A percentile compares a stretch with the other conserved stretches of the same genome.
phyloP scores from a whole-genome alignment of 2,888 invertebrate species.

The Plutella xylostella region DNA sequence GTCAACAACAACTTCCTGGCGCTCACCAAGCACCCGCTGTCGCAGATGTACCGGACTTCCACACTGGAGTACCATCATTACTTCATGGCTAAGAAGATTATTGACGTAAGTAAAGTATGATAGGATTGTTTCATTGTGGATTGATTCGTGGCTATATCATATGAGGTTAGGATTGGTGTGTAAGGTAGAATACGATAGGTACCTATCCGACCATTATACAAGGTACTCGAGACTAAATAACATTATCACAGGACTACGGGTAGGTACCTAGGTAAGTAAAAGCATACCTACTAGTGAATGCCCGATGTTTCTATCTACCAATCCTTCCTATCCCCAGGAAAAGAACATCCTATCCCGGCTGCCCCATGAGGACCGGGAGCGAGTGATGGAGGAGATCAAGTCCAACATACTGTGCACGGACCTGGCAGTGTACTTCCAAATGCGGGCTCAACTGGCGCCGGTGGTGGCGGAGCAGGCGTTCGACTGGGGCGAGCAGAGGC shows the following conservation, averaged over 20 bases:
- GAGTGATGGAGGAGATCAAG: constrained; percentile 62
- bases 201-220: too few species aligned
- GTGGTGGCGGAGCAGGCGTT: constrained; percentile 54
- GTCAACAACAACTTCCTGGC: constrained; percentile 72
- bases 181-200: too few species aligned
- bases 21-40: constrained; percentile 62
- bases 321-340: constrained; percentile 40
- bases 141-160: too few species aligned
- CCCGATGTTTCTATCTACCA: too few species aligned
- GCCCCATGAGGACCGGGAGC: constrained; percentile 36
- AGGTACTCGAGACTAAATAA: too few species aligned
- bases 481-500: constrained; percentile 56
- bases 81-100: constrained; percentile 65
- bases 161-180: too few species aligned
- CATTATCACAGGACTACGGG: too few species aligned
- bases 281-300: too few species aligned
- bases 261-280: too few species aligned
- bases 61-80: constrained; percentile 73
- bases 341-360: constrained; percentile 59
- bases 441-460: constrained; percentile 64
- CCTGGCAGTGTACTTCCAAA: constrained; percentile 65
- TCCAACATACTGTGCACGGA: constrained; percentile 72
- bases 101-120: constrained; percentile 47
- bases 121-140: not conserved
- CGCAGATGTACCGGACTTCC: constrained; percentile 67